Base-by-base conservation (phyloP, 2,888 invertebrate species). In the Boloria euphrosyne region DNA sequence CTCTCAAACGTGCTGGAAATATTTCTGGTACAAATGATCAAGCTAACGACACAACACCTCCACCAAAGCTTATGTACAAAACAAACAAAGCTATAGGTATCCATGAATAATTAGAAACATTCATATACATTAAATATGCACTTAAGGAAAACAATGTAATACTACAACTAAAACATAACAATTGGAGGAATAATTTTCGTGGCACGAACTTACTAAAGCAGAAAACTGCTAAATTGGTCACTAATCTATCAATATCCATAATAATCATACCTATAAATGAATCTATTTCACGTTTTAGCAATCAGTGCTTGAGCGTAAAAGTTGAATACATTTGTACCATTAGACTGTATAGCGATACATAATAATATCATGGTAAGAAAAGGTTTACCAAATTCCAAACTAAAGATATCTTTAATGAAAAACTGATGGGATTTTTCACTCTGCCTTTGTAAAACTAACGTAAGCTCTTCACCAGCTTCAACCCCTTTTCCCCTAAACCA, bases 1-100 rank as follows among this genome's bases (percentile, higher is more conserved):
- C 86, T 13, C 86, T 76, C 2, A 84, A 71, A 55, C 77, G 78
- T 16, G 77, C 73, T 7, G 85, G 82, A 65, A 84, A 86, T 67
- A 86, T 74, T 68, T 86, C 86, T 0, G 82, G 75, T 0, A 82
- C 72, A 66, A 85, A 84, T 2, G 84, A 76, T 85, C 84, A 86
- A 10, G 80, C 75, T 54, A 82, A 70, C 58, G 77, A 76, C 0
- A 77, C 74, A 6, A 82, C 58, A 0, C 70, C 70, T 68, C 81
- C 80, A 3, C 80, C 78, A 52, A 75, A 67, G 17, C 69, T 71
- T 43, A 83, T 76, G 47, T 82, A 86, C 3, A 76, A 13, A 47
- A 85, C 68, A 51, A 83, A 69, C 44, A 79, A 71, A 6, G 66
- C 69, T 27, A 85, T 62, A 44, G 79, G 77, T 10, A 83, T 4